These are phyloP conservation scores for Dromococcyx pavoninus DNA, from an alignment of 2,797 vertebrate genomes.

Conservation along the genomic window DNA sequence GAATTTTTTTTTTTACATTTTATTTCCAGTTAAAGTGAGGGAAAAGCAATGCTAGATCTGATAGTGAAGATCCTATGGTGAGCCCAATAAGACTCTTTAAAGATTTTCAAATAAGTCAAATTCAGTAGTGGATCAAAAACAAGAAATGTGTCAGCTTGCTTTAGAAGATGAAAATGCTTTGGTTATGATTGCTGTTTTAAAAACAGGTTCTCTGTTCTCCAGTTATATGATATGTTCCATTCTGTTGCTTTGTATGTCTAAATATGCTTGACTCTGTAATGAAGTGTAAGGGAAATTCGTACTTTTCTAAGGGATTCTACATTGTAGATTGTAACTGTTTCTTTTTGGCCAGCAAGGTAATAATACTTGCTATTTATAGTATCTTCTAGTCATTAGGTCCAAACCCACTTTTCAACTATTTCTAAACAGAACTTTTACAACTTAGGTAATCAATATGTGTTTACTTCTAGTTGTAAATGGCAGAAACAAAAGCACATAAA, in stretches of 20 bases:
- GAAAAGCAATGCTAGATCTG: not conserved
- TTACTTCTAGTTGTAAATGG: not conserved
- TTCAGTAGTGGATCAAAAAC: not conserved
- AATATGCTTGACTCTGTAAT: slow-evolving; percentile 12
- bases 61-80: not conserved
- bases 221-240: not conserved
- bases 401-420: not conserved
- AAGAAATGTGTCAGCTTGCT: not conserved
- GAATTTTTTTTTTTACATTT: not conserved
- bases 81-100: not conserved
- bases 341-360: not conserved
- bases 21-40: not conserved
- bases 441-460: not conserved
- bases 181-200: not conserved
- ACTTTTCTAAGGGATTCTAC: not conserved
- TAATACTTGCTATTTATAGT: not conserved
- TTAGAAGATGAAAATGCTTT: not conserved
- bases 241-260: not conserved
- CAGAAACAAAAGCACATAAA: not conserved
- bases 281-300: not conserved
- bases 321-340: not conserved
- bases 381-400: not conserved
- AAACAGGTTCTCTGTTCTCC: not conserved
- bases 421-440: not conserved
- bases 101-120: not conserved